Evolutionary conservation across 1,140 invertebrate genomes (phyloP).

Genomic region (Hycleus phaleratus): DNA sequence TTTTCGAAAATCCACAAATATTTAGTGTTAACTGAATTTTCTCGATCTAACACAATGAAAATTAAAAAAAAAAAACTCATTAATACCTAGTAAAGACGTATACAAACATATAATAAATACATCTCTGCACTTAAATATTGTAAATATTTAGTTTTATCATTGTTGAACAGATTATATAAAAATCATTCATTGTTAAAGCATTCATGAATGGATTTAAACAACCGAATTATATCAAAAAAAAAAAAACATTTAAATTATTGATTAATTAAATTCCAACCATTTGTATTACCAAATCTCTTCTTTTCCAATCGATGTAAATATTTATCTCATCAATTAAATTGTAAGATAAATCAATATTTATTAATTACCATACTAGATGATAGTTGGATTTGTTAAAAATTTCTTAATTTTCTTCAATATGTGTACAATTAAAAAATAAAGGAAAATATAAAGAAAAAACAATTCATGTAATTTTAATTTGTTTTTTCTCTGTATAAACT

Average conservation of each 20-base stretch:
- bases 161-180: slow-evolving; percentile 7
- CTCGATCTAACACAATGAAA: not conserved
- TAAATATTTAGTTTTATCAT: slow-evolving; percentile 12
- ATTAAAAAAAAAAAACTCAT: too few relatives aligned
- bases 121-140: slow-evolving; percentile 9
- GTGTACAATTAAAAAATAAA: slow-evolving; percentile 7
- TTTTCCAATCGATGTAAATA: slow-evolving; percentile 9
- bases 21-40: slow-evolving; percentile 12
- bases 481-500: not conserved
- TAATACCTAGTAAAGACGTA: not conserved
- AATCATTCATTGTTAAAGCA: slow-evolving; percentile 3
- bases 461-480: slow-evolving; percentile 1
- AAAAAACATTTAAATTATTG: slow-evolving; percentile 6
- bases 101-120: slow-evolving; percentile 9
- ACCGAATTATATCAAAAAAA: slow-evolving; percentile 10
- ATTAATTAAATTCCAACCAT: not conserved
- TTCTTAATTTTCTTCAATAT: slow-evolving; percentile 5
- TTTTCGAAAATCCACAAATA: not conserved
- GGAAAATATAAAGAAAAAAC: slow-evolving; percentile 3
- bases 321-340: slow-evolving; percentile 10
- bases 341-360: slow-evolving; percentile 10
- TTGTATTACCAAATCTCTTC: not conserved
- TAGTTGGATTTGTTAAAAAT: too few relatives aligned
- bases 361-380: not conserved
- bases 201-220: slow-evolving; percentile 6